Evolutionary conservation across 2,113 vertebrate genomes (phyloP).

Genomic region (Formicarius rufipectus): DNA sequence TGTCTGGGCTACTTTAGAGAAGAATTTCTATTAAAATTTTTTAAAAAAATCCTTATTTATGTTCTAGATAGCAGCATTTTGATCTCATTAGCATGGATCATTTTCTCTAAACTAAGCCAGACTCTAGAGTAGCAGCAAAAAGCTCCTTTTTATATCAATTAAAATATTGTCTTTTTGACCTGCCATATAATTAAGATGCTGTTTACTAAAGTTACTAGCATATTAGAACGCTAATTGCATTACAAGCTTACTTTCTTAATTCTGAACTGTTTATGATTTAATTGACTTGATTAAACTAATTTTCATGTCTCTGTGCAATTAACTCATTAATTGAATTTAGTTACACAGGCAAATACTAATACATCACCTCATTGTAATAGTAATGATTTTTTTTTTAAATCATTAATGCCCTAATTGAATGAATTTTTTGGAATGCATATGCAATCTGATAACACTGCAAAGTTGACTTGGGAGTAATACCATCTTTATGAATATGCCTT

Average conservation of each 20-base stretch:
- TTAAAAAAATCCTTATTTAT: constrained; percentile 52
- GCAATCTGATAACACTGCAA: not conserved
- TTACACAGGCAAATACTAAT: constrained; percentile 62
- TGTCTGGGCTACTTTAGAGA: constrained; percentile 46
- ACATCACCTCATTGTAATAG: not conserved
- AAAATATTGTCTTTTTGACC: constrained; percentile 58
- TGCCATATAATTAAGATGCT: constrained; percentile 67
- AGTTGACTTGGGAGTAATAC: not conserved
- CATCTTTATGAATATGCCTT: not conserved
- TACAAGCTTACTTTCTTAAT: constrained; percentile 70
- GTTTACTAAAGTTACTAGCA: constrained; percentile 70
- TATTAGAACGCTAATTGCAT: constrained; percentile 74
- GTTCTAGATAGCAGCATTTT: constrained; percentile 62
- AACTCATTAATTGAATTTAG: constrained; percentile 71
- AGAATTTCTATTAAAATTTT: constrained; percentile 60
- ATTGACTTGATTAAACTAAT: constrained; percentile 75
- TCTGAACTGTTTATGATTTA: constrained; percentile 73
- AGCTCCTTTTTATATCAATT: constrained; percentile 56
- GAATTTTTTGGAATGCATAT: not conserved
- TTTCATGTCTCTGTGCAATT: constrained; percentile 70
- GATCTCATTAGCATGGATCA: constrained; percentile 67
- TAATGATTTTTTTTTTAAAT: not conserved
- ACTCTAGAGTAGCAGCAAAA: constrained; percentile 2
- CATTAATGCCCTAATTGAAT: not conserved
- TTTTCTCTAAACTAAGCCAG: constrained; percentile 64